Evolutionary conservation across 2,888 invertebrate species (phyloP).

Genomic region (Microctonus hyperodae): DNA sequence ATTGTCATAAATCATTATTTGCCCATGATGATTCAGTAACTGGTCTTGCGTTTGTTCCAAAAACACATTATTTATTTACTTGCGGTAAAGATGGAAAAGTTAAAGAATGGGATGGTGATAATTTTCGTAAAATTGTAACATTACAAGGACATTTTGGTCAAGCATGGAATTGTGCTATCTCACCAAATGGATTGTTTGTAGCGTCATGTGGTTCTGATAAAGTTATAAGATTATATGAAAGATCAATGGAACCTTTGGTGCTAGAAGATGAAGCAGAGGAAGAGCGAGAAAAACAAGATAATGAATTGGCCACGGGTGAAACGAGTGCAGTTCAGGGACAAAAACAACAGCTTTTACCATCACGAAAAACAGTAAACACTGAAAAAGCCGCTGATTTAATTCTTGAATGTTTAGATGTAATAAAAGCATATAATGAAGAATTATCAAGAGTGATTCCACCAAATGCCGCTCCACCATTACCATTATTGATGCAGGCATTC

Average conservation of each 20-base stretch:
- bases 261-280: slow-evolving; percentile 90
- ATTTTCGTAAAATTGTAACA: slow-evolving; percentile 88
- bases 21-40: slow-evolving; percentile 97
- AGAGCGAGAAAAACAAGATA: slow-evolving; percentile 80
- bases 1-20: slow-evolving; percentile 93
- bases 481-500: slow-evolving; percentile 84
- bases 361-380: slow-evolving; percentile 86
- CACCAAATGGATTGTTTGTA: slow-evolving; percentile 80
- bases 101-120: slow-evolving; percentile 97
- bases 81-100: slow-evolving; percentile 92
- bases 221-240: slow-evolving; percentile 85
- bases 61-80: slow-evolving; percentile 92
- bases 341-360: slow-evolving; percentile 81
- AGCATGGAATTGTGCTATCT: slow-evolving; percentile 77
- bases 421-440: slow-evolving; percentile 70
- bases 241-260: slow-evolving; percentile 89
- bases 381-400: slow-evolving; percentile 91
- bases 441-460: slow-evolving; percentile 66
- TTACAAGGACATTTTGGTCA: slow-evolving; percentile 85
- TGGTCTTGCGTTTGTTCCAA: slow-evolving; percentile 85
- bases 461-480: slow-evolving; percentile 68
- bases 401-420: slow-evolving; percentile 87
- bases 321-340: slow-evolving; percentile 74
- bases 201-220: slow-evolving; percentile 87
- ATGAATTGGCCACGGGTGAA: slow-evolving; percentile 76